These are phyloP conservation scores for Coryphaenoides rupestris DNA, from an alignment of 2,113 vertebrate species.

Conservation along the genomic window DNA sequence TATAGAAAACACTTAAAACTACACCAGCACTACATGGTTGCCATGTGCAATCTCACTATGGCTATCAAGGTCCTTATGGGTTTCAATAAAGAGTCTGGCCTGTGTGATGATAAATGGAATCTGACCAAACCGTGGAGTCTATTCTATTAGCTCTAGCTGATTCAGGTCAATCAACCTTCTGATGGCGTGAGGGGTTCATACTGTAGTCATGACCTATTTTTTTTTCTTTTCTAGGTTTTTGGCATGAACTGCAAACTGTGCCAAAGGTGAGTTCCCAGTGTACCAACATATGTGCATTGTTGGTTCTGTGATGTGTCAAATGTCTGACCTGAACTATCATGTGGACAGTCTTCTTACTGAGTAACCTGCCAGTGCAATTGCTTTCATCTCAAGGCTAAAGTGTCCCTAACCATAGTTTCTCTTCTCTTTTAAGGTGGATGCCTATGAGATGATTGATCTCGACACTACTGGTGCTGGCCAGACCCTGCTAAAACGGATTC, in stretches of 20 bases:
- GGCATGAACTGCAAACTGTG: not conserved
- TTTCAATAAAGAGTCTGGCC: slow-evolving; percentile 33
- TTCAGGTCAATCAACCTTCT: slow-evolving; percentile 21
- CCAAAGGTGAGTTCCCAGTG: slow-evolving; percentile 27
- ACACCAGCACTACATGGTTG: too few species aligned
- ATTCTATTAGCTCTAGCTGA: slow-evolving; percentile 78
- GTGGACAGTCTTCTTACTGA: slow-evolving; percentile 64
- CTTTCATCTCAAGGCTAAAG: not conserved
- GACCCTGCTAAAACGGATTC: too few species aligned
- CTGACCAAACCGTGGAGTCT: slow-evolving; percentile 65
- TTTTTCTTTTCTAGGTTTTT: too few species aligned
- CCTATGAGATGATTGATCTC: too few species aligned
- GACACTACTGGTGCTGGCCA: too few species aligned
- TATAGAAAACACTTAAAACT: too few species aligned
- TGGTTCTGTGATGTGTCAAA: slow-evolving; percentile 72
- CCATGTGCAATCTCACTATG: too few species aligned
- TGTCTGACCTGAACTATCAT: slow-evolving; percentile 75
- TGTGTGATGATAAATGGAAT: slow-evolving; percentile 59
- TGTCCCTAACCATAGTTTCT: not conserved
- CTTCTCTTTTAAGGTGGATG: not conserved
- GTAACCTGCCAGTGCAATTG: slow-evolving; percentile 6
- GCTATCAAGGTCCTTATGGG: not conserved
- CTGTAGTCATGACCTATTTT: too few species aligned
- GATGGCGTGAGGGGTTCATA: too few species aligned
- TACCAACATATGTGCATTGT: not conserved